Evolutionary conservation across 2,113 vertebrate genomes (phyloP), one percentile per base, ranked within the genome.

Genomic region (Chloropsis hardwickii): DNA sequence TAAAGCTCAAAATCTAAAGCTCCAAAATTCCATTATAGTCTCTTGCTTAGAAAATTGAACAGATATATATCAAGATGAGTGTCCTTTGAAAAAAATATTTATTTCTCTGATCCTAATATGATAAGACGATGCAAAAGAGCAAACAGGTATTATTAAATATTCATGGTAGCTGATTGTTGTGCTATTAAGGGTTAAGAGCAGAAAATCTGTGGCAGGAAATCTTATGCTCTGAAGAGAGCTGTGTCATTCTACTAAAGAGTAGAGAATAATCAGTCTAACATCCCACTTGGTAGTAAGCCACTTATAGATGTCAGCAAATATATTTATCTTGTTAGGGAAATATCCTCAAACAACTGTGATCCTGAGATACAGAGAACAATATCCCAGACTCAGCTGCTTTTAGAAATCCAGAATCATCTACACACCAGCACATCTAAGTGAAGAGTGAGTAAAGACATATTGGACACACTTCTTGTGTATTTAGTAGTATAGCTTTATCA

Each of bases 301-400:
- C 89, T 95, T 95, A 85, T 13, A 95, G 35, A 82, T 85, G 58
- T 86, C 79, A 96, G 85, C 48, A 91, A 94, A 91, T 85, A 58
- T 31, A 78, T 95, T 95, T 90, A 90, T 95, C 92, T 80, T 91
- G 42, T 60, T 89, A 88, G 19, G 57, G 24, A 96, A 95, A 96
- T 81, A 83, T 74, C 66, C 58, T 88, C 29, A 23, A 96, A 87
- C 74, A 89, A 92, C n/a, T 84, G 74, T 2, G 79, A 79, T 81
- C 42, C 50, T 89, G 54, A 97, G 69, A 92, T 90, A 86, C 3
- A 78, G 48, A 85, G 82, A 90, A 72, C 86, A 91, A 76, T 61
- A n/a, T 79, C 69, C 16, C 40, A 28, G 42, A 70, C 14, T 93
- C 88, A 95, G 83, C 20, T 79, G 21, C 44, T 95, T 93, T 86